phyloP scores from a whole-genome alignment of 1,140 invertebrate species.

The Temnothorax nylanderi region DNA sequence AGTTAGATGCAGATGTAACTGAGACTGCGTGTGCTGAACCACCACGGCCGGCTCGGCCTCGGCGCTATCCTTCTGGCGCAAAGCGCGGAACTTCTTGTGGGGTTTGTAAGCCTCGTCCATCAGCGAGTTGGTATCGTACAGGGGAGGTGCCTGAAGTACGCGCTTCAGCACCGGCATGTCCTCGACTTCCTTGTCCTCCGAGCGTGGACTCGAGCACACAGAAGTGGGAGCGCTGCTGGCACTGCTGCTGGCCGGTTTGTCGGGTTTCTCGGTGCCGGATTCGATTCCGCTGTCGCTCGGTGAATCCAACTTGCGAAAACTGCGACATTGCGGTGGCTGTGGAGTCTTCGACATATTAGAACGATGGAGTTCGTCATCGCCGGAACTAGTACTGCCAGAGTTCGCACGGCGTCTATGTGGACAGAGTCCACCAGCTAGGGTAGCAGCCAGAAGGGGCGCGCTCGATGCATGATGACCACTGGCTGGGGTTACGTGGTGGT shows the following conservation, averaged over 20 bases:
- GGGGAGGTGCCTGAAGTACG: constrained; percentile 95
- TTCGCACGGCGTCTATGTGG: constrained; percentile 91
- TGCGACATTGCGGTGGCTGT: constrained; percentile 86
- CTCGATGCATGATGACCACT: constrained; percentile 86
- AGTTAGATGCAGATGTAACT: constrained; percentile 86
- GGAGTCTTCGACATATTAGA: constrained; percentile 87
- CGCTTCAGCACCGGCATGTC: constrained; percentile 97
- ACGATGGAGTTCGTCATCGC: constrained; percentile 91
- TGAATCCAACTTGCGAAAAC: constrained; percentile 93
- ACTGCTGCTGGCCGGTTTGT: constrained; percentile 89
- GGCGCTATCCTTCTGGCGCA: constrained; percentile 92
- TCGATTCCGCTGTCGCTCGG: constrained; percentile 97
- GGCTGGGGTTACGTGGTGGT: constrained; percentile 83
- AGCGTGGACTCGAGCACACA: constrained; percentile 94
- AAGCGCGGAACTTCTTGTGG: constrained; percentile 96
- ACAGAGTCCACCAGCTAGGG: constrained; percentile 89
- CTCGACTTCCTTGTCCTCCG: constrained; percentile 94
- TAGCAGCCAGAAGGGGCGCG: constrained; percentile 92
- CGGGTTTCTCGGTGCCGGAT: constrained; percentile 94
- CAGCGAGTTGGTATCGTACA: constrained; percentile 94
- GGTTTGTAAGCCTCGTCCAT: constrained; percentile 98
- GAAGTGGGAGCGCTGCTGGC: constrained; percentile 91
- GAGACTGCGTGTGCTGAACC: constrained; percentile 80
- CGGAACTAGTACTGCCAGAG: constrained; percentile 90
- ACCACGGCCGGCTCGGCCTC: constrained; percentile 89